Evolutionary conservation across 1,140 invertebrate species (phyloP), one percentile per base, ranked within the genome.

Genomic region (Grapholita molesta): DNA sequence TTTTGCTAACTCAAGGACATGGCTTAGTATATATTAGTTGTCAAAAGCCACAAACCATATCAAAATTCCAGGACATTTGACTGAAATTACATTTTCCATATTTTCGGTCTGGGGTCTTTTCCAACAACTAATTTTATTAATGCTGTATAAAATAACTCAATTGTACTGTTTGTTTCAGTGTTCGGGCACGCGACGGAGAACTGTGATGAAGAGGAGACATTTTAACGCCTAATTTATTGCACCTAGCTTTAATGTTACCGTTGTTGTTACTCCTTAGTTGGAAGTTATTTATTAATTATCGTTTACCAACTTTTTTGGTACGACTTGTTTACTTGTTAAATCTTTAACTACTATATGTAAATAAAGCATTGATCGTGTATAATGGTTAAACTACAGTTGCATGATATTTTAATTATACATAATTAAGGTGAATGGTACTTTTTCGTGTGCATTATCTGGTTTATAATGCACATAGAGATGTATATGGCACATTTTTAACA

Each of bases 191-290:
- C 94, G 76, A 96, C 96, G 15, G 93, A 93, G 71, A 94, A 97
- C 78, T 97, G 97, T 92, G 94, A 96, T 89, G 96, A 96, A 86
- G 95, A 95, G 80, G 95, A 97, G 92, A 97, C 95, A 67, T 97
- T 95, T 93, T 97, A 90, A 85, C 68, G 75, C 33, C 68, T 84
- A 48, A 82, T 88, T 85, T 84, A 82, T 84, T 86, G 69, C 55
- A 71, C 82, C 80, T 84, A 84, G 76, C 75, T 82, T 74, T 85
- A 86, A 82, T 85, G 86, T 91, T 90, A 89, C 88, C 86, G 74
- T 88, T 89, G 83, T 84, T 90, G 83, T 89, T 89, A 83, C 77
- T 86, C 71, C 77, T 88, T 77, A 80, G 70, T 77, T 82, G 82
- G 75, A 74, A 84, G 81, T 86, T 88, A 86, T 88, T 91, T 89